Percentiles rank a stretch among this genome's conserved stretches.
These are phyloP conservation scores for Coracias cyanogaster DNA, from an alignment of 2,797 vertebrate genomes.

Conservation along the genomic window DNA sequence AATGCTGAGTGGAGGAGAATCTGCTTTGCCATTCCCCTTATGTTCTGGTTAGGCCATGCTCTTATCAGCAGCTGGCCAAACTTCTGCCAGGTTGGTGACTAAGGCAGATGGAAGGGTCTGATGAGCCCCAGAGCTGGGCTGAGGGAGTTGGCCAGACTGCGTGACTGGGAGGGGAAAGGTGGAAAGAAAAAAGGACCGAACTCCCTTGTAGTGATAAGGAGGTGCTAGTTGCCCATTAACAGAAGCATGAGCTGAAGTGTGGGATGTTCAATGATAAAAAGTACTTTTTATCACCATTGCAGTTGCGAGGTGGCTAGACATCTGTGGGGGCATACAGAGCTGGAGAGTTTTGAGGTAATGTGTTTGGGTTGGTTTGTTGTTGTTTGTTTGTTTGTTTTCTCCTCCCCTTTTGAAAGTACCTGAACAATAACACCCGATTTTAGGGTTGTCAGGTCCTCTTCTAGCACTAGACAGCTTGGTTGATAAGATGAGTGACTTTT, in stretches of 20 bases:
- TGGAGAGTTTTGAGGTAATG: background rate
- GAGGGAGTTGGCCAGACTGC: background rate
- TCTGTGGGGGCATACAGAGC: background rate
- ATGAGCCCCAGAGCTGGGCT: slow-evolving; percentile 7
- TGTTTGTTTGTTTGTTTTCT: background rate
- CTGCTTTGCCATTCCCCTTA: background rate
- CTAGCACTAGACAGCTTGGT: background rate
- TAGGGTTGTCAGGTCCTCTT: background rate
- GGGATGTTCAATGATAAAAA: background rate
- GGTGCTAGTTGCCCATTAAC: background rate
- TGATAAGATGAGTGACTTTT: background rate
- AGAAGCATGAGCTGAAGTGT: background rate
- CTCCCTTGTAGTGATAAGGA: background rate
- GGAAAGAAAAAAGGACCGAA: background rate
- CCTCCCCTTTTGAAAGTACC: background rate
- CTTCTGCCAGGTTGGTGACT: background rate
- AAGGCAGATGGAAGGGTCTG: background rate
- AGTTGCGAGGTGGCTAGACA: background rate
- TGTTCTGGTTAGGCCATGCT: background rate
- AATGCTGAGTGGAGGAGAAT: background rate
- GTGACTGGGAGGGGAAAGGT: background rate
- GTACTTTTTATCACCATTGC: background rate
- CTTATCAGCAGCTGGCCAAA: slow-evolving; percentile 1
- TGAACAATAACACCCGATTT: background rate
- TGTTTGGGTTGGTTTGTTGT: background rate